Conservation (phyloP, 2,797 vertebrate genomes). For the Smutsia temminckii region DNA sequence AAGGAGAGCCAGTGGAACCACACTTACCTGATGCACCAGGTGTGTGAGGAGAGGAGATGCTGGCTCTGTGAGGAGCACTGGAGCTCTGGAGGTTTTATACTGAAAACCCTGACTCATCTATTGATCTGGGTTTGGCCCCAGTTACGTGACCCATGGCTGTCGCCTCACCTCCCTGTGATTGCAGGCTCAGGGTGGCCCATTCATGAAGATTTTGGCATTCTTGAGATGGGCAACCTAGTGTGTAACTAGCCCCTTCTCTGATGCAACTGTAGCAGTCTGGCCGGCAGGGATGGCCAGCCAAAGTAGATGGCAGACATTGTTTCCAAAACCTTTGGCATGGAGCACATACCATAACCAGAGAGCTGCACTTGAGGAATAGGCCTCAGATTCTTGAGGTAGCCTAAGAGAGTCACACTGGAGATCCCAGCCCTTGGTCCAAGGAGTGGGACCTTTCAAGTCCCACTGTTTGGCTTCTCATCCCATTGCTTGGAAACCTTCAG, state of each 20-base stretch:
- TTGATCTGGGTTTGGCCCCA: constrained; percentile 53
- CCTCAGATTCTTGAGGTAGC: not conserved
- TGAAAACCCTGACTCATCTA: constrained; percentile 63
- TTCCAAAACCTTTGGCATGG: constrained; percentile 21
- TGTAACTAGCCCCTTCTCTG: constrained; percentile 65
- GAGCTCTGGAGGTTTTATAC: constrained; percentile 68
- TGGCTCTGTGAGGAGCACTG: constrained; percentile 37
- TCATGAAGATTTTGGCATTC: constrained; percentile 74
- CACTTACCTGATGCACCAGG: constrained; percentile 72
- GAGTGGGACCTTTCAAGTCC: not conserved
- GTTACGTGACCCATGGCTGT: constrained; percentile 61
- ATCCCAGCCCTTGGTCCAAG: not conserved
- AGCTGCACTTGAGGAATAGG: not conserved
- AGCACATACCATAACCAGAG: not conserved
- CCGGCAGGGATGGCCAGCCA: not conserved
- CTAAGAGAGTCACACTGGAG: not conserved
- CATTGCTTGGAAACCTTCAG: not conserved
- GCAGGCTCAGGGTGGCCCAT: constrained; percentile 55
- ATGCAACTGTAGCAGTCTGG: constrained; percentile 58
- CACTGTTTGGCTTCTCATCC: not conserved
- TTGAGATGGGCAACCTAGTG: constrained; percentile 56
- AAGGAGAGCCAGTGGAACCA: not conserved
- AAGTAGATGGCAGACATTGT: constrained; percentile 53
- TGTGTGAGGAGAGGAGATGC: constrained; percentile 61
- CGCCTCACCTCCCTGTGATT: constrained; percentile 70